Conservation (phyloP, 2,888 invertebrate species). For the Limenitis arthemis region DNA sequence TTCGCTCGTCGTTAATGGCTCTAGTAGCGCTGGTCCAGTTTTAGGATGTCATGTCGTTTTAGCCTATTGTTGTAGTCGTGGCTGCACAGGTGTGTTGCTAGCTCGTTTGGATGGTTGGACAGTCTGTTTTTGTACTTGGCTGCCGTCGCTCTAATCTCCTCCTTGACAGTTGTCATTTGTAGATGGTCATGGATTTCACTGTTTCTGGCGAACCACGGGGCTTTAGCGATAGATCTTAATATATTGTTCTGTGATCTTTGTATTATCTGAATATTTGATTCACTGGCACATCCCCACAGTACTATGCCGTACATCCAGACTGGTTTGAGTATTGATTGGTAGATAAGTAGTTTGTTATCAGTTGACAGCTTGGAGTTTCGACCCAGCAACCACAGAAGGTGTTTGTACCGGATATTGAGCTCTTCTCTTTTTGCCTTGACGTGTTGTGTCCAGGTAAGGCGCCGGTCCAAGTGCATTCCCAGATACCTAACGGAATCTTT, state of each 20-base stretch:
- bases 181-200: neutral
- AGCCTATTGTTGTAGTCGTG: neutral
- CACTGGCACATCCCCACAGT: slow-evolving; percentile 10
- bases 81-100: neutral
- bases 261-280: slow-evolving; percentile 3
- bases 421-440: neutral
- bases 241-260: slow-evolving; percentile 4
- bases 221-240: slow-evolving; percentile 5
- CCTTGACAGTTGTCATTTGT: neutral
- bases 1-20: too few relatives aligned
- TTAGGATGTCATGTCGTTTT: neutral
- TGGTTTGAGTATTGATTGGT: slow-evolving; percentile 10
- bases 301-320: slow-evolving; percentile 15
- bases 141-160: neutral
- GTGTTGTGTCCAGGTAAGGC: neutral
- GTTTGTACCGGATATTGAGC: too few relatives aligned
- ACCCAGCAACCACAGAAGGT: slow-evolving; percentile 15
- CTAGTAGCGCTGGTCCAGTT: too few relatives aligned
- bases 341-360: too few relatives aligned
- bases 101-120: neutral
- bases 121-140: neutral
- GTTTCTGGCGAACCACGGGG: slow-evolving; percentile 1
- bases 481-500: too few relatives aligned
- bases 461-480: neutral
- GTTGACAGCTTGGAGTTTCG: too few relatives aligned